A percentile compares a stretch with the other conserved stretches of the same genome.
phyloP scores from a whole-genome alignment of 30 jellyfish, hydroid and myxozoan genomes.

The Chrysaora quinquecirrha region DNA sequence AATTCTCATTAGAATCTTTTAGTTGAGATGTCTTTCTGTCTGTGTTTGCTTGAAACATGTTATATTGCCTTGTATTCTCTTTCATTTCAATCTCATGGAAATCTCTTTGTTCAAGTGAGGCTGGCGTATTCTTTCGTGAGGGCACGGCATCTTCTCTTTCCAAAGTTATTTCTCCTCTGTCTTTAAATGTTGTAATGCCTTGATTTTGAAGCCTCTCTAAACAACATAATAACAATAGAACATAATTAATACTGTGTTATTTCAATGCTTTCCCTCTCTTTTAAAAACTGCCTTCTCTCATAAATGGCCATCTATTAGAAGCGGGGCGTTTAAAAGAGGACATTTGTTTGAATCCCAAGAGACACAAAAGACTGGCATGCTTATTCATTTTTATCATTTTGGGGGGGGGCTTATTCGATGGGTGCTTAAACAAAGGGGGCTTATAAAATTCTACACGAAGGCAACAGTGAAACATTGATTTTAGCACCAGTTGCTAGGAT shows the following conservation, averaged over 20 bases:
- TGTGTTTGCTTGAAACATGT: slow-evolving; percentile 1
- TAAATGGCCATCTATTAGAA: background rate
- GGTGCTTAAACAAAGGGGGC: no score
- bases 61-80: background rate
- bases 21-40: slow-evolving; percentile 9
- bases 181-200: slow-evolving; percentile 41
- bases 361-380: no score
- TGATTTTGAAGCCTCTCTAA: background rate
- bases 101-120: background rate
- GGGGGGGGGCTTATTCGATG: no score
- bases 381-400: no score
- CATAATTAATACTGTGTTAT: no score
- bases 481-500: no score
- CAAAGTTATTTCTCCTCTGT: slow-evolving; percentile 29
- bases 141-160: slow-evolving; percentile 12
- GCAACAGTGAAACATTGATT: no score
- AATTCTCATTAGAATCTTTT: slow-evolving; percentile 49
- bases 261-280: no score
- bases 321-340: background rate
- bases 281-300: background rate
- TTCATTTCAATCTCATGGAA: slow-evolving; percentile 47
- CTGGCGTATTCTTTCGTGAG: slow-evolving; percentile 13
- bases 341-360: background rate
- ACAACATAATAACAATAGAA: background rate
- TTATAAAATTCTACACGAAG: no score